phyloP scores from a whole-genome alignment of 23 tunicate species.

The Oikopleura albicans region DNA sequence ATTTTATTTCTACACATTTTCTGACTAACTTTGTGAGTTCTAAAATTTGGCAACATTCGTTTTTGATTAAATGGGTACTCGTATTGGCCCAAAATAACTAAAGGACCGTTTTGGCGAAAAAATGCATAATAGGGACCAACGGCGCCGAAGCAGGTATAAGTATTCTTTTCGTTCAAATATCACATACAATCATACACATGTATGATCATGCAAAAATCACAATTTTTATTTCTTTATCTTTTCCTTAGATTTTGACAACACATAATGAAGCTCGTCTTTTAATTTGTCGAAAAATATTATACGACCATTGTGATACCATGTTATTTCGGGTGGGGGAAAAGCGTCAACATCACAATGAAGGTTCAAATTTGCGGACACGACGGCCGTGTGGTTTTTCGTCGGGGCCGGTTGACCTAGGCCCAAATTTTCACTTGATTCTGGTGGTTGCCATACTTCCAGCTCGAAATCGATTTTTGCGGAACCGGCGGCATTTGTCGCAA shows the following conservation, averaged over 20 bases:
- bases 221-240: too few species aligned
- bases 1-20: too few species aligned
- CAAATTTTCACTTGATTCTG: neutral
- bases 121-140: too few species aligned
- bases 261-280: neutral
- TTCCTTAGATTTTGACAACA: neutral
- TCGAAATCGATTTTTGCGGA: constrained; percentile 37
- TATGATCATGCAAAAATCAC: too few species aligned
- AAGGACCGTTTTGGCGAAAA: too few species aligned
- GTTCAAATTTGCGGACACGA: constrained; percentile 28
- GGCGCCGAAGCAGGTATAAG: too few species aligned
- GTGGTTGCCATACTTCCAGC: constrained; percentile 33
- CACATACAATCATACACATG: too few species aligned
- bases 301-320: constrained; percentile 66
- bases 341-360: constrained; percentile 84
- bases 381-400: neutral
- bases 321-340: constrained; percentile 55
- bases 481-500: constrained; percentile 75
- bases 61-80: too few species aligned
- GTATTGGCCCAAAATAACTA: too few species aligned
- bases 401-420: neutral
- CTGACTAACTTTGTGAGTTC: too few species aligned
- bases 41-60: too few species aligned
- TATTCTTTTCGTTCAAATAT: too few species aligned
- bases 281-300: neutral